These are phyloP conservation scores for Heliconius cydno DNA, from an alignment of 2,888 invertebrate species.

Conservation along the genomic window DNA sequence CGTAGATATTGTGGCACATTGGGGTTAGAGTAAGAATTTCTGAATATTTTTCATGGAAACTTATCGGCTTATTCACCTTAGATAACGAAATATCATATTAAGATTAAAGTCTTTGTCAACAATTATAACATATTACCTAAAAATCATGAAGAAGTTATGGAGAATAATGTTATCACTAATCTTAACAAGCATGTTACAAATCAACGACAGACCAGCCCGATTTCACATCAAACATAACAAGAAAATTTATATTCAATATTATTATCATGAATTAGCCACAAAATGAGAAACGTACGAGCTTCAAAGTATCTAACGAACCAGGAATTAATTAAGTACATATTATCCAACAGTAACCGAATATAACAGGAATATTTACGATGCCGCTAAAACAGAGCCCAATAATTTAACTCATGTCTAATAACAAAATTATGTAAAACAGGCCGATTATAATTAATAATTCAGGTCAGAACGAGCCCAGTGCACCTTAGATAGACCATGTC, in stretches of 20 bases:
- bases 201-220: neutral
- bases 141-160: neutral
- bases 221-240: neutral
- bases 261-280: conserved; percentile 35
- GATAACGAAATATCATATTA: too few relatives aligned
- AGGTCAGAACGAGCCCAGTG: conserved; percentile 60
- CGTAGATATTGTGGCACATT: neutral
- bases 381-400: conserved; percentile 77
- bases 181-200: neutral
- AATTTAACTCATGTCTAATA: conserved; percentile 78
- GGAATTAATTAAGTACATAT: conserved; percentile 77
- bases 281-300: conserved; percentile 33
- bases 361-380: conserved; percentile 73
- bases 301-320: conserved; percentile 58
- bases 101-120: too few relatives aligned
- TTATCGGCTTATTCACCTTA: too few relatives aligned
- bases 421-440: conserved; percentile 79
- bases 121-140: too few relatives aligned
- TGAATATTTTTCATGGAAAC: too few relatives aligned
- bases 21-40: neutral
- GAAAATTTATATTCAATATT: conserved; percentile 21
- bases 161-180: neutral
- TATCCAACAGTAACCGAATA: conserved; percentile 60
- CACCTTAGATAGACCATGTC: conserved; percentile 57
- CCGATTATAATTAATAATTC: conserved; percentile 80